Conservation (phyloP, 2,888 invertebrate species). For the Eumerus sabulonum region DNA sequence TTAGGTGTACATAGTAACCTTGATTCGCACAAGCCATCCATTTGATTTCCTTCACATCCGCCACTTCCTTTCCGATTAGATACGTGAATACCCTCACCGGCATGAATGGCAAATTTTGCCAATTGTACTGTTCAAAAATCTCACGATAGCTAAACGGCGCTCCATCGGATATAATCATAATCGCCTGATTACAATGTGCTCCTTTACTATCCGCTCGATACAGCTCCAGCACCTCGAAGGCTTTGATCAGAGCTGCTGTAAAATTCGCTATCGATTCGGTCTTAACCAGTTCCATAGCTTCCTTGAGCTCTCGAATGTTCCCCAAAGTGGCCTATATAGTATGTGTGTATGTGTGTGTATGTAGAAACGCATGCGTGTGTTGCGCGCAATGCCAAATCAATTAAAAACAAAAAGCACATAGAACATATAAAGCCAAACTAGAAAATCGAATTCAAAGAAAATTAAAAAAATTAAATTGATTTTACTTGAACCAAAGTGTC, state of each 20-base stretch:
- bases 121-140: conserved; percentile 94
- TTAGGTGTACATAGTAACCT: conserved; percentile 97
- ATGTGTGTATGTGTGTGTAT: no score
- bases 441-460: conserved; percentile 20
- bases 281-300: conserved; percentile 87
- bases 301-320: conserved; percentile 90
- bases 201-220: conserved; percentile 83
- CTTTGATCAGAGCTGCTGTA: conserved; percentile 91
- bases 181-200: conserved; percentile 93
- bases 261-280: conserved; percentile 97
- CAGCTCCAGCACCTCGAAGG: conserved; percentile 90
- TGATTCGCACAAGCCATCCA: conserved; percentile 99
- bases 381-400: conserved; percentile 10
- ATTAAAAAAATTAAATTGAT: conserved; percentile 29
- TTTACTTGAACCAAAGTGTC: conserved; percentile 92
- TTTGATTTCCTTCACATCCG: conserved; percentile 94
- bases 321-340: conserved; percentile 93
- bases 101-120: conserved; percentile 86
- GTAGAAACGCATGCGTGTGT: conserved; percentile 21
- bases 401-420: conserved; percentile 8
- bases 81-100: conserved; percentile 98
- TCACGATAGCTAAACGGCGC: conserved; percentile 96
- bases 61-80: conserved; percentile 96
- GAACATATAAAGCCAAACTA: conserved; percentile 8
- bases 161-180: conserved; percentile 99